Base-by-base conservation (phyloP, 2,797 vertebrate genomes). In the Cheirogaleus major region DNA sequence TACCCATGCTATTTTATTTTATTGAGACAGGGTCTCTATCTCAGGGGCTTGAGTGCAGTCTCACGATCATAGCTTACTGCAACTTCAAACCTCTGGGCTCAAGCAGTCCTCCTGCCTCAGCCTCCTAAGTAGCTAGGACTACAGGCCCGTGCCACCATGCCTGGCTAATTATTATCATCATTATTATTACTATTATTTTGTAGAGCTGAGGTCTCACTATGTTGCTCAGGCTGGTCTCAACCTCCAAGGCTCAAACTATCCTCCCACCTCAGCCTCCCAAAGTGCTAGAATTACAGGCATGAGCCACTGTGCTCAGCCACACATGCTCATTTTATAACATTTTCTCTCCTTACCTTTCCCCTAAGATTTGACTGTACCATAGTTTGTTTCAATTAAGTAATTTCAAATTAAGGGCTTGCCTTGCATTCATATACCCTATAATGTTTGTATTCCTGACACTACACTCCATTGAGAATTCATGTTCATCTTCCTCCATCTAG, bases 361-460 rank as follows among this genome's bases (percentile, higher is more conserved):
- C 25, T 25, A 43, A 41, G 12, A n/a, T 59, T 92, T 59, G 22
- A 55, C 22, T 65, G 18, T 55, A 73, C 4, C 32, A 43, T 91
- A 50, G 70, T 89, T 91, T 95, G 69, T 92, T 84, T 96, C 32
- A 65, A 14, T 91, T 70, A 72, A 78, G 59, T 83, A 72, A 95
- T 72, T 89, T 92, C 63, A 96, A 67, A 81, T 63, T 41, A 92
- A 89, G n/a, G 52, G 18, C 22, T 80, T 69, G 15, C 23, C 45
- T 80, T 92, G 41, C 23, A 55, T 59, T 91, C 59, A 67, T 79
- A 65, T 1, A 50, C 50, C 43, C 18, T 73, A 35, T 69, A 63
- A 48, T 32, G 35, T 91, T 72, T 93, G 25, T 86, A 35, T 89
- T 94, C 27, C 13, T 48, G 73, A 41, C 23, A 14, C 38, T 15